Evolutionary conservation across 2,797 vertebrate genomes (phyloP).

Genomic region (Gobionotothen gibberifrons): DNA sequence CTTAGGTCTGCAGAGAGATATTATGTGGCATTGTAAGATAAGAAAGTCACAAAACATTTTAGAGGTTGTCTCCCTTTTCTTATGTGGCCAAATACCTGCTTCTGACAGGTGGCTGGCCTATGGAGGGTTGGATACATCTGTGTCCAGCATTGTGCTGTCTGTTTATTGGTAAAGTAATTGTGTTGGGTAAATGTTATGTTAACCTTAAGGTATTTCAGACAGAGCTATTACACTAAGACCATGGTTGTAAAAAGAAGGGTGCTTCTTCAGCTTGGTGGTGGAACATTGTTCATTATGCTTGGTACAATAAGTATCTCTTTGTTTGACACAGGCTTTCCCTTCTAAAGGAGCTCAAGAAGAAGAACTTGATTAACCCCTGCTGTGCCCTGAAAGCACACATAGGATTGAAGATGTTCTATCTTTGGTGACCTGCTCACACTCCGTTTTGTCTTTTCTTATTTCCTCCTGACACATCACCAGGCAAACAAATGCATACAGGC

Average conservation of each 20-base stretch:
- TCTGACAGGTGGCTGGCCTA: not conserved
- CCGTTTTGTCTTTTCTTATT: conserved; percentile 59
- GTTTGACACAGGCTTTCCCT: conserved; percentile 2
- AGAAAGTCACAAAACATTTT: not conserved
- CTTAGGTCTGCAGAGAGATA: conserved; percentile 4
- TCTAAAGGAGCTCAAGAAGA: conserved; percentile 6
- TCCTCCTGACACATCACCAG: conserved; percentile 74
- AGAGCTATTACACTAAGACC: conserved; percentile 2
- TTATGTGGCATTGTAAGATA: not conserved
- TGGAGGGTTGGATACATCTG: conserved; percentile 4
- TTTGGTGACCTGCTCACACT: conserved; percentile 57
- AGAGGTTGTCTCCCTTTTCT: not conserved
- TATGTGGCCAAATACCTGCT: not conserved
- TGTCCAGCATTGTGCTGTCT: conserved; percentile 4
- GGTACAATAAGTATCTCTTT: not conserved
- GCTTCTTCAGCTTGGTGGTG: not conserved
- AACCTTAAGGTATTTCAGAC: not conserved
- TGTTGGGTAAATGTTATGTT: not conserved
- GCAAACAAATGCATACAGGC: conserved; percentile 32
- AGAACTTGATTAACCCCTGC: not conserved
- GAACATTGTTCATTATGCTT: not conserved
- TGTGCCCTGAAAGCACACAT: not conserved
- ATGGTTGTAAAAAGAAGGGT: not conserved
- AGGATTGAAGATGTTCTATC: not conserved
- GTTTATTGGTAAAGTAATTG: not conserved